phyloP scores from a whole-genome alignment of 2,113 vertebrate species.

The Lepisosteus osseus region DNA sequence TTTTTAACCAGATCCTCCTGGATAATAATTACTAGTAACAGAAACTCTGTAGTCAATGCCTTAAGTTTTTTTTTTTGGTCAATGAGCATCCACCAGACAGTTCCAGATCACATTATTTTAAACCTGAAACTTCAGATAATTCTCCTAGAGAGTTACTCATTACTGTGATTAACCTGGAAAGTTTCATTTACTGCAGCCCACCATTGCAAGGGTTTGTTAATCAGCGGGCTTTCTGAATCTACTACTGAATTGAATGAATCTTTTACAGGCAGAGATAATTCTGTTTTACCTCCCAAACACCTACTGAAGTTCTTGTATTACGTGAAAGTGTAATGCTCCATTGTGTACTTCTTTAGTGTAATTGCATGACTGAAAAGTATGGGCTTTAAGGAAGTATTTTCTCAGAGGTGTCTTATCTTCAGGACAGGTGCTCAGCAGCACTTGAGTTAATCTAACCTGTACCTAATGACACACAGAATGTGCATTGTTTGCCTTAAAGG shows the following conservation, averaged over 20 bases:
- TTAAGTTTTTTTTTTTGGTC: background rate
- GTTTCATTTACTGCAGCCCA: too few relatives aligned
- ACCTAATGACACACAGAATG: background rate
- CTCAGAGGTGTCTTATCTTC: conserved; percentile 2
- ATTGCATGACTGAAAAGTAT: background rate
- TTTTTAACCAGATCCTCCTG: background rate
- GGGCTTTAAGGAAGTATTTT: background rate
- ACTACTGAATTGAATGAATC: too few relatives aligned
- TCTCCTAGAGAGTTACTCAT: too few relatives aligned
- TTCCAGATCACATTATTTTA: too few relatives aligned
- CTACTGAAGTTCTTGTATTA: too few relatives aligned
- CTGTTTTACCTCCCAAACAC: too few relatives aligned
- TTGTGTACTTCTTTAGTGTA: background rate
- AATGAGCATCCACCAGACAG: background rate
- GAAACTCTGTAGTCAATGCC: background rate
- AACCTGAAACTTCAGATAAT: too few relatives aligned
- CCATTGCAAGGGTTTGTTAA: too few relatives aligned
- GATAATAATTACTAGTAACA: conserved; percentile 18
- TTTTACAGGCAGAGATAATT: too few relatives aligned
- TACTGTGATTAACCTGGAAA: too few relatives aligned
- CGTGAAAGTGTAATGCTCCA: too few relatives aligned
- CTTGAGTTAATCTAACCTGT: conserved; percentile 2
- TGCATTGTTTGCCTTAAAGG: background rate
- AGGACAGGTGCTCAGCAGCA: conserved; percentile 64
- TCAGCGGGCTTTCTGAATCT: too few relatives aligned